These are phyloP conservation scores for Drosophila punjabiensis DNA, from an alignment of 1,140 invertebrate genomes.

Conservation along the genomic window DNA sequence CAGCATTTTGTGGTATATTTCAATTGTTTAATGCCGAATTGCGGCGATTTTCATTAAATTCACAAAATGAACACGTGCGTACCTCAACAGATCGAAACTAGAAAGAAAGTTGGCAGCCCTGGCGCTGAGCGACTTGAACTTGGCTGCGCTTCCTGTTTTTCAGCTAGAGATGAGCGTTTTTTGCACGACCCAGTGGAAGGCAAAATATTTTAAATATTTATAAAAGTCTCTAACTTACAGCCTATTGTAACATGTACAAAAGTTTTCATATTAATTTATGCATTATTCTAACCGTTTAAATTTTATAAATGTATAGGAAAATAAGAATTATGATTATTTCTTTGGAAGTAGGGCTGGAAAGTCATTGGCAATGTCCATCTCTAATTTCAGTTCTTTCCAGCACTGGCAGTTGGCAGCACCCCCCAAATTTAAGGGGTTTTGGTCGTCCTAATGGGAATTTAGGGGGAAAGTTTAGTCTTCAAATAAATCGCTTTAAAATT, in stretches of 20 bases:
- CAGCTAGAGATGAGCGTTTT: slow-evolving; percentile 1
- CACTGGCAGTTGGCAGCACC: neutral
- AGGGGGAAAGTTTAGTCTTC: too few species aligned
- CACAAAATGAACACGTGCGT: slow-evolving; percentile 52
- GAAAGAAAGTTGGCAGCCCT: slow-evolving; percentile 59
- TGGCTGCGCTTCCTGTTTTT: slow-evolving; percentile 31
- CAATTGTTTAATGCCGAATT: slow-evolving; percentile 10
- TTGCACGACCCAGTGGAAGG: neutral
- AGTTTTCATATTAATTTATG: too few species aligned
- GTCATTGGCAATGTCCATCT: neutral
- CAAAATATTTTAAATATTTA: neutral
- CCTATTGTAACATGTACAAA: too few species aligned
- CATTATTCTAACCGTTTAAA: neutral
- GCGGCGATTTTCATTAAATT: slow-evolving; percentile 17
- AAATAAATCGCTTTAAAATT: too few species aligned
- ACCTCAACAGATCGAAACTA: slow-evolving; percentile 58
- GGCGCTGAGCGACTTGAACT: slow-evolving; percentile 18
- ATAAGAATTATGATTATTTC: too few species aligned
- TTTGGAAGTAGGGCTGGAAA: neutral
- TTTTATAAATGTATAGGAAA: neutral
- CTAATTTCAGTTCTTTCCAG: neutral
- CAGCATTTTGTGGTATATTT: slow-evolving; percentile 19
- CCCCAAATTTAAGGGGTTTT: too few species aligned
- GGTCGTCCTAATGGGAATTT: too few species aligned
- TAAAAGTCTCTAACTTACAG: rapidly evolving